phyloP scores from a whole-genome alignment of 1,140 invertebrate genomes.

The Drosophila erecta region DNA sequence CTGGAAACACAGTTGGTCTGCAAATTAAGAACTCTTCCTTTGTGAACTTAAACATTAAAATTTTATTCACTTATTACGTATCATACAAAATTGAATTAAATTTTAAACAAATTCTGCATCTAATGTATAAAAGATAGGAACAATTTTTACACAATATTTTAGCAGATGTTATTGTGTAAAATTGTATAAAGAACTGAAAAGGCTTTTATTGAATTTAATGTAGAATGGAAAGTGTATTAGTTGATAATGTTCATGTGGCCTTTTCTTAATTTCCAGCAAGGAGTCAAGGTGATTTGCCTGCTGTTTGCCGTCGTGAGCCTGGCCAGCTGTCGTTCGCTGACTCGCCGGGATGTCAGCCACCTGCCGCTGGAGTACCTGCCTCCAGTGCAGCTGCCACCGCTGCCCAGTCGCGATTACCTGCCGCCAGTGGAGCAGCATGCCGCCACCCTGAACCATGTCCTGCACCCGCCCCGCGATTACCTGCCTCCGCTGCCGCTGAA shows the following conservation, averaged over 20 bases:
- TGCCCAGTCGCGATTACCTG: slow-evolving; percentile 70
- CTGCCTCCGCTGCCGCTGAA: slow-evolving; percentile 52
- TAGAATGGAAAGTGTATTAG: too few relatives aligned
- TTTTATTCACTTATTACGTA: too few relatives aligned
- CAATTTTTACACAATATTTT: too few relatives aligned
- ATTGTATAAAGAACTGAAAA: background rate
- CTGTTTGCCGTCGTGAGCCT: slow-evolving; percentile 23
- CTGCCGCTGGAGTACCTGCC: slow-evolving; percentile 69
- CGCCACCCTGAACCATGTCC: slow-evolving; percentile 51
- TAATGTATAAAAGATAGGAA: too few relatives aligned
- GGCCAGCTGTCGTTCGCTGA: slow-evolving; percentile 23
- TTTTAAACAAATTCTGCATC: too few relatives aligned
- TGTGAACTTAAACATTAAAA: too few relatives aligned
- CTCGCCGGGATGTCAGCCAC: slow-evolving; percentile 63
- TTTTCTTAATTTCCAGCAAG: slow-evolving; percentile 30
- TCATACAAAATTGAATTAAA: background rate
- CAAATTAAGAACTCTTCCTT: too few relatives aligned
- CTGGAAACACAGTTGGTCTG: too few relatives aligned
- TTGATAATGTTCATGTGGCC: too few relatives aligned
- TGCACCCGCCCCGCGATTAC: slow-evolving; percentile 64
- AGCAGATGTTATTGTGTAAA: background rate
- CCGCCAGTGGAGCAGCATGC: slow-evolving; percentile 71
- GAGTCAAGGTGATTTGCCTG: slow-evolving; percentile 15
- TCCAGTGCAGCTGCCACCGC: slow-evolving; percentile 62
- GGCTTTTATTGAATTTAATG: too few relatives aligned